Evolutionary conservation across 2,888 invertebrate genomes (phyloP).

Genomic region (Eubasilissa splendida): DNA sequence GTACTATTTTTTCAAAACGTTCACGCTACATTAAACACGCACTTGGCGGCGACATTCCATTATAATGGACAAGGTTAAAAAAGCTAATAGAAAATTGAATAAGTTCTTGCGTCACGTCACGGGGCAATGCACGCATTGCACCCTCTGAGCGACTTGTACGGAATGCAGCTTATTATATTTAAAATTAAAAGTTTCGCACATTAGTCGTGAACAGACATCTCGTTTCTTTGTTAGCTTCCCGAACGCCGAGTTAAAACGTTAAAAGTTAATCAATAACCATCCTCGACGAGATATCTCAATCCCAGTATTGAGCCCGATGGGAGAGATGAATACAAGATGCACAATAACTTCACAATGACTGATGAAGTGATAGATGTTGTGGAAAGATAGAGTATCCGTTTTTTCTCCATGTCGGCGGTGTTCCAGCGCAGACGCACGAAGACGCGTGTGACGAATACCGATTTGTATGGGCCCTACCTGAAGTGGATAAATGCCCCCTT

Average conservation of each 20-base stretch:
- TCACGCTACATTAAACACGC: not conserved
- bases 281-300: constrained; percentile 3
- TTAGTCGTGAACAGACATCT: no score
- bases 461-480: constrained; percentile 55
- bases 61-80: constrained; percentile 15
- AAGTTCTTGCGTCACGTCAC: constrained; percentile 1
- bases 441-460: constrained; percentile 52
- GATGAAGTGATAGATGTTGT: constrained; percentile 44
- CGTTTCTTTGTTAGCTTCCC: no score
- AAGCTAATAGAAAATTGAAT: constrained; percentile 33
- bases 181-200: no score
- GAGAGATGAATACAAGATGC: not conserved
- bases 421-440: constrained; percentile 19
- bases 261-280: constrained; percentile 9
- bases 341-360: constrained; percentile 42
- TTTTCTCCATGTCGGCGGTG: constrained; percentile 17
- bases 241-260: no score
- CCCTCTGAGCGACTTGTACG: not conserved
- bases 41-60: constrained; percentile 17
- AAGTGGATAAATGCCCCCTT: constrained; percentile 51
- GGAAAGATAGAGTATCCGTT: constrained; percentile 18
- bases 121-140: constrained; percentile 10
- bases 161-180: not conserved
- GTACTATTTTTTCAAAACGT: not conserved
- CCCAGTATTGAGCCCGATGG: not conserved